Conservation (phyloP, 1,140 invertebrate genomes). For the Plectus sambesii region DNA sequence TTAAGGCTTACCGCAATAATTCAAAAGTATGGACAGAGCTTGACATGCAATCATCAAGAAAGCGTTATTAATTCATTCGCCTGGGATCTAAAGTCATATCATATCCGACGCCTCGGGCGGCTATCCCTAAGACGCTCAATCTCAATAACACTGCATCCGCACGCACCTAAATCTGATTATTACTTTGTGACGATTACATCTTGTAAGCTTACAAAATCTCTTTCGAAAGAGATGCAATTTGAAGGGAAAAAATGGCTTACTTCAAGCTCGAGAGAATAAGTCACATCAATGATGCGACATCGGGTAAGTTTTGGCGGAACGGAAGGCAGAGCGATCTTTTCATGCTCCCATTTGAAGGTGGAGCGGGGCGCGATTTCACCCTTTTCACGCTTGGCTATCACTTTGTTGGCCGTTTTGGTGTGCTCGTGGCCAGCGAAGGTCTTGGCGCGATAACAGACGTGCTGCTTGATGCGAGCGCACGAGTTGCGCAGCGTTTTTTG, state of each 20-base stretch:
- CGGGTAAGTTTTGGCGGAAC: conserved; percentile 34
- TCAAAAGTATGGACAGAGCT: too few species aligned
- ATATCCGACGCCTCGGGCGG: too few species aligned
- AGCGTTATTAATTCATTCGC: too few species aligned
- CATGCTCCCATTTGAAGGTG: conserved; percentile 20
- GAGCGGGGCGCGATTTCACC: conserved; percentile 24
- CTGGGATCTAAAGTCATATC: too few species aligned
- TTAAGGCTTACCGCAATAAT: too few species aligned
- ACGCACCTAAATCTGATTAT: too few species aligned
- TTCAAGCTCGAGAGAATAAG: conserved; percentile 34
- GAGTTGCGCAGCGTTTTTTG: conserved; percentile 17
- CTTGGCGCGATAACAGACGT: conserved; percentile 44
- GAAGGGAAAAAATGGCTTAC: conserved; percentile 17
- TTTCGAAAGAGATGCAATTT: too few species aligned
- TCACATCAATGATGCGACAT: conserved; percentile 39
- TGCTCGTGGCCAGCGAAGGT: conserved; percentile 42
- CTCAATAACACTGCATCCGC: too few species aligned
- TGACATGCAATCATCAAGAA: too few species aligned
- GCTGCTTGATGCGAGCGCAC: conserved; percentile 27
- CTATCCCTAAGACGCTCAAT: too few species aligned
- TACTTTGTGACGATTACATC: too few species aligned
- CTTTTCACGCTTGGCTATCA: conserved; percentile 17
- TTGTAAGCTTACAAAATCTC: too few species aligned
- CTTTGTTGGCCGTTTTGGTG: conserved; percentile 21
- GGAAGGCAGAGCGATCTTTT: conserved; percentile 31